Evolutionary conservation across 2,797 vertebrate species (phyloP), one percentile per base, ranked within the genome.

Genomic region (Esox lucius): DNA sequence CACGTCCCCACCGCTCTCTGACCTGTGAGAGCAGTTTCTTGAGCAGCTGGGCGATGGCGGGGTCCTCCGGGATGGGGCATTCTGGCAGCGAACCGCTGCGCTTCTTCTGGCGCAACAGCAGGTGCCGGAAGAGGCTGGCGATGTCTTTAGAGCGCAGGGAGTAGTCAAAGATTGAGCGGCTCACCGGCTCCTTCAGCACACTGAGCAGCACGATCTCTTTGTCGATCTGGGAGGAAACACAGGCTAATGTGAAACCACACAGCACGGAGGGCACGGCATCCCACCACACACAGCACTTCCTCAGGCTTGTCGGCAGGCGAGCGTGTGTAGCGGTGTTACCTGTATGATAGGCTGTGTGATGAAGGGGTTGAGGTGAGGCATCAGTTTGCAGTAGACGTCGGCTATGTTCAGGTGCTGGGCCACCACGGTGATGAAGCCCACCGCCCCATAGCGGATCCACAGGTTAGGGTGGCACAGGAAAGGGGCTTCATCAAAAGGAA

Each of bases 401-500:
- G 98, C 97, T 76, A 98, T 97, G 81, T 96, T 99, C 77, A 99
- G 93, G 80, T 97, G 96, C 84, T 96, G 95, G 0, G 97, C 98
- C 31, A 99, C 96, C 80, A 97, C 96, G 0, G 97, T 98, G 89
- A 98, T 96, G 88, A 99, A 99, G 74, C 97, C 97, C 59, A 99
- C 97, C 0, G 98, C 97, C 11, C 97, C 97, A 0, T 99, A 99
- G 67, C 97, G 94, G 87, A 99, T 98, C 98, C 96, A 99, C 62
- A 99, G 92, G 85, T 99, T 99, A 72, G 98, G 97, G 71, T 99
- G 98, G 80, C 97, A 99, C 70, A 98, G 85, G 89, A 99, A 99
- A 1, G 97, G 97, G 31, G 97, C 97, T 99, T 56, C 19, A 46
- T 24, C n/a, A 61, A 24, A 61, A 24, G 6, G 24, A 56, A 17